Percentiles rank a stretch among this genome's conserved stretches.
Conservation (phyloP, 2,113 vertebrate genomes). For the Rafetus swinhoei region DNA sequence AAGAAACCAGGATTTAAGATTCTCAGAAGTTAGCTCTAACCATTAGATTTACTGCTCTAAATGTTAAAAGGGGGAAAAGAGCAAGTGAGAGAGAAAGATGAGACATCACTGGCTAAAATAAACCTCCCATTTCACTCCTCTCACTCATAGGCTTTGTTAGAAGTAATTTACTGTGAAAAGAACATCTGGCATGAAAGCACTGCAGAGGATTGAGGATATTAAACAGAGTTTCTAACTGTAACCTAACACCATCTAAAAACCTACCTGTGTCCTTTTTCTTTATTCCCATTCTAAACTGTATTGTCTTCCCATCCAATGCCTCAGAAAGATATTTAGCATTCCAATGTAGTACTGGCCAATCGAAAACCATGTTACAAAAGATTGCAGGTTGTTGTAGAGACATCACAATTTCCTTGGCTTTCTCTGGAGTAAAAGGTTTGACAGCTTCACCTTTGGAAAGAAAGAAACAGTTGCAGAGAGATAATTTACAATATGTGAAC, state of each 20-base stretch:
- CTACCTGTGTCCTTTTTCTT: conserved; percentile 80
- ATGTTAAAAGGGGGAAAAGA: neutral
- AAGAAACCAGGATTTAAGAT: neutral
- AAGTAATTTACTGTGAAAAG: neutral
- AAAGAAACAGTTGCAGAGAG: conserved; percentile 18
- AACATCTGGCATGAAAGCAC: neutral
- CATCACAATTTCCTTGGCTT: conserved; percentile 84
- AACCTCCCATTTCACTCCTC: neutral
- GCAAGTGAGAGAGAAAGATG: neutral
- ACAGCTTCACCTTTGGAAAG: conserved; percentile 69
- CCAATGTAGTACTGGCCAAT: conserved; percentile 92
- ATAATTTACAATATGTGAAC: conserved; percentile 11
- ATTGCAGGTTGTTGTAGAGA: conserved; percentile 86
- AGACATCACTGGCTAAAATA: neutral
- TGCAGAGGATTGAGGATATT: neutral
- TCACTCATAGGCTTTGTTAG: neutral
- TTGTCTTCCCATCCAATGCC: conserved; percentile 76
- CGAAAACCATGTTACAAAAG: conserved; percentile 86
- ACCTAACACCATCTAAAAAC: neutral
- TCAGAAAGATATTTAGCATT: conserved; percentile 81
- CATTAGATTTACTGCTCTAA: neutral
- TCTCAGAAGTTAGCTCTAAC: neutral
- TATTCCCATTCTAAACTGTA: conserved; percentile 89
- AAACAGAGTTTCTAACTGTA: neutral
- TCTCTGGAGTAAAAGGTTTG: conserved; percentile 88